These are phyloP conservation scores for Recurvirostra avosetta DNA, from an alignment of 2,113 vertebrate species.

Conservation along the genomic window DNA sequence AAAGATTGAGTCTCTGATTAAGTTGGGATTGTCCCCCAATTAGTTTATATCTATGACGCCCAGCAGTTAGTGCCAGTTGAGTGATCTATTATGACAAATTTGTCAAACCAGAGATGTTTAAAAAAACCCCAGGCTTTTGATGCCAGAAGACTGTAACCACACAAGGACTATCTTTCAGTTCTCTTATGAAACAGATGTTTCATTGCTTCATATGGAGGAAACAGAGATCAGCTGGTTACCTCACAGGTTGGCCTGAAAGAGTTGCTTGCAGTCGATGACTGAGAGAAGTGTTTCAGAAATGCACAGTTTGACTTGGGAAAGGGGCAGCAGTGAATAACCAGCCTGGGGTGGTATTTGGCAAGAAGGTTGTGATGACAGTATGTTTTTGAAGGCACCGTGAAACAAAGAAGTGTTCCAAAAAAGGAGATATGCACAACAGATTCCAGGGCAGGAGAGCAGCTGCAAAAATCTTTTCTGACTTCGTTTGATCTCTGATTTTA, in stretches of 20 bases:
- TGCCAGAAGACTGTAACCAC: background rate
- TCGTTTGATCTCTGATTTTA: slow-evolving; percentile 1
- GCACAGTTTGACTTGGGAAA: background rate
- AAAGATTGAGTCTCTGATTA: background rate
- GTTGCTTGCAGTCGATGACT: background rate
- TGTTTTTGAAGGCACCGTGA: background rate
- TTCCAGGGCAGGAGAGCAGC: slow-evolving; percentile 28
- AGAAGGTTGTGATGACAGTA: background rate
- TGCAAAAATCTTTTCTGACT: slow-evolving; percentile 18
- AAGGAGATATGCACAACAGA: slow-evolving; percentile 10
- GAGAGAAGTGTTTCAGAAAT: background rate
- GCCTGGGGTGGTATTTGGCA: background rate
- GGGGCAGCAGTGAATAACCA: background rate
- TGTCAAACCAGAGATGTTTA: background rate
- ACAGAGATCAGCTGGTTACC: background rate
- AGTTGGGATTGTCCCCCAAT: background rate
- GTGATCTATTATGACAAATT: background rate
- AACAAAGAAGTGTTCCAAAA: slow-evolving; percentile 16
- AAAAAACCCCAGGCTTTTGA: background rate
- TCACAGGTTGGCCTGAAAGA: background rate
- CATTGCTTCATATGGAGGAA: background rate
- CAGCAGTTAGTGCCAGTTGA: background rate
- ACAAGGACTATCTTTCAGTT: background rate
- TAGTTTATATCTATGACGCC: background rate
- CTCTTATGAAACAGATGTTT: background rate